These are phyloP conservation scores for Ichneumoninae sp. DNA, from an alignment of 2,888 invertebrate species.

Conservation along the genomic window DNA sequence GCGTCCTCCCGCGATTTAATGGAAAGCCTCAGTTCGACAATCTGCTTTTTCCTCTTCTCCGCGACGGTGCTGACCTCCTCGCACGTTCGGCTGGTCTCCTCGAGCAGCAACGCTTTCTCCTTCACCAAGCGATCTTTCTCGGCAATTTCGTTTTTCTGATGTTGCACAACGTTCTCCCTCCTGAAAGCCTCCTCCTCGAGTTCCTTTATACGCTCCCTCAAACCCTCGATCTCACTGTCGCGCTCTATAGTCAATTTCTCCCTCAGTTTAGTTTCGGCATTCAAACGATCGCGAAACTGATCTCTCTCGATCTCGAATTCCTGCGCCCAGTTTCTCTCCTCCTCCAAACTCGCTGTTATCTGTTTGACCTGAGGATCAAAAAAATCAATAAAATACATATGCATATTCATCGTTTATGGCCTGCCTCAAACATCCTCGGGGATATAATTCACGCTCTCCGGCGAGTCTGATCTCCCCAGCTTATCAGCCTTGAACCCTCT, in stretches of 20 bases:
- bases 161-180: constrained; percentile 79
- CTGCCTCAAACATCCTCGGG: background rate
- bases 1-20: constrained; percentile 84
- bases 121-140: constrained; percentile 79
- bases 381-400: background rate
- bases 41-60: constrained; percentile 84
- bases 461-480: constrained; percentile 27
- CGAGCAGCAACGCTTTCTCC: constrained; percentile 77
- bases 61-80: constrained; percentile 78
- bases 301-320: constrained; percentile 81
- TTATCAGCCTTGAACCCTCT: constrained; percentile 62
- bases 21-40: constrained; percentile 83
- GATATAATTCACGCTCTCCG: constrained; percentile 16
- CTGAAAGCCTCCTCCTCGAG: constrained; percentile 80
- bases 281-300: constrained; percentile 77
- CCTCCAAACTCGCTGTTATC: constrained; percentile 78
- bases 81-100: constrained; percentile 77
- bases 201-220: constrained; percentile 77
- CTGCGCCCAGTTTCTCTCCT: constrained; percentile 80
- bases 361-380: constrained; percentile 77
- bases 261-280: constrained; percentile 74
- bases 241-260: constrained; percentile 76
- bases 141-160: constrained; percentile 77
- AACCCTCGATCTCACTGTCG: constrained; percentile 74
- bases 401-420: background rate